These are phyloP conservation scores for Aspidiotus rigidus DNA, from an alignment of 2,888 invertebrate species.

Conservation along the genomic window DNA sequence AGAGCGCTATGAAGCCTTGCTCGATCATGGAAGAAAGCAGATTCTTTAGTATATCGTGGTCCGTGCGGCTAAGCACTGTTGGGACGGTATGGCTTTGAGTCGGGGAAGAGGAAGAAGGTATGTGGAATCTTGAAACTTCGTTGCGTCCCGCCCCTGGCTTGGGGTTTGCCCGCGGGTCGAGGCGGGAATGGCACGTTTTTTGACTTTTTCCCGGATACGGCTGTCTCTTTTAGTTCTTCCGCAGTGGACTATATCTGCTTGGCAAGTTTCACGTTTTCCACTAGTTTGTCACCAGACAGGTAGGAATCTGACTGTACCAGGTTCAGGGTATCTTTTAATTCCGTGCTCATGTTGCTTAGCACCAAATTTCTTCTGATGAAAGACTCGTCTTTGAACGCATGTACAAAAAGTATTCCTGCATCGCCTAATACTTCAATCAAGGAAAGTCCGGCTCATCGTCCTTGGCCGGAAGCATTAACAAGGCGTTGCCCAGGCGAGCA, in stretches of 20 bases:
- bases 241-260: background rate
- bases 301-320: background rate
- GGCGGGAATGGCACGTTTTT: no score
- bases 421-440: background rate
- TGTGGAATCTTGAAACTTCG: no score
- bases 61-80: no score
- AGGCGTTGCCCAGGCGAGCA: background rate
- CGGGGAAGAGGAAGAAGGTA: no score
- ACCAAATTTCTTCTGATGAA: background rate
- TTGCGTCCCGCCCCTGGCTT: no score
- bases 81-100: no score
- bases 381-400: background rate
- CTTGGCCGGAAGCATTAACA: background rate
- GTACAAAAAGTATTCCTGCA: background rate
- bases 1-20: no score
- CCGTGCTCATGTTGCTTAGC: background rate
- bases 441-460: background rate
- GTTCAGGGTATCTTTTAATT: background rate
- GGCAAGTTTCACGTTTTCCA: background rate
- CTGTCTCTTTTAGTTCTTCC: no score
- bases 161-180: no score
- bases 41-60: no score
- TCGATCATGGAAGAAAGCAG: no score
- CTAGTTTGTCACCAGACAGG: background rate
- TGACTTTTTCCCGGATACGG: no score